Percentiles rank a stretch among this genome's conserved stretches.
These are phyloP conservation scores for Oreochromis grahami DNA, from an alignment of 2,797 vertebrate species.

Conservation along the genomic window DNA sequence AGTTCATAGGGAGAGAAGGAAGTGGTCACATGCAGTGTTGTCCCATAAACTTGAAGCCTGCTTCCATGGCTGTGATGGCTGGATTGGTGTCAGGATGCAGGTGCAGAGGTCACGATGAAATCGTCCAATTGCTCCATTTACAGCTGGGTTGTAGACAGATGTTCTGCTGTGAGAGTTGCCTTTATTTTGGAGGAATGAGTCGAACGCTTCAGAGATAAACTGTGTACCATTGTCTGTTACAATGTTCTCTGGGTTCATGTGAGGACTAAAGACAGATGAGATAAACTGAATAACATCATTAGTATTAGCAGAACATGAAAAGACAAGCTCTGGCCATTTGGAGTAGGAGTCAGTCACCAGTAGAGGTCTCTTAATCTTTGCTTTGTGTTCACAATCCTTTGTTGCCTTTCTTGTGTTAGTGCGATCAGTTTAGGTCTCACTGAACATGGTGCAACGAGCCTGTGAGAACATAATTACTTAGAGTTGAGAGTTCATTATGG, in stretches of 20 bases:
- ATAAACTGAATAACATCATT: background rate
- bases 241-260: background rate
- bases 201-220: background rate
- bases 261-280: background rate
- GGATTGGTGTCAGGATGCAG: background rate
- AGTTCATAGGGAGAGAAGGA: background rate
- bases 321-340: background rate
- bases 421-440: too few species aligned
- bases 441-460: too few species aligned
- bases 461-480: too few species aligned
- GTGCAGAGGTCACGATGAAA: background rate
- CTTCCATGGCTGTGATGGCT: background rate
- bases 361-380: too few species aligned
- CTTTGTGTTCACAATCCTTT: too few species aligned
- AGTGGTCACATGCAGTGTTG: rapidly evolving
- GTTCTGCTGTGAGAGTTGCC: background rate
- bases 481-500: too few species aligned
- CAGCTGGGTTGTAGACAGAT: background rate
- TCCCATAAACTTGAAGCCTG: background rate
- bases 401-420: too few species aligned
- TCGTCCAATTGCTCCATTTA: background rate
- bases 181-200: background rate
- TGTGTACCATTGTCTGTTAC: background rate
- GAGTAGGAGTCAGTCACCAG: background rate
- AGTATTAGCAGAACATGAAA: background rate